These are phyloP conservation scores for Enteromius paludinosus DNA, from an alignment of 2,797 vertebrate genomes.

Conservation along the genomic window DNA sequence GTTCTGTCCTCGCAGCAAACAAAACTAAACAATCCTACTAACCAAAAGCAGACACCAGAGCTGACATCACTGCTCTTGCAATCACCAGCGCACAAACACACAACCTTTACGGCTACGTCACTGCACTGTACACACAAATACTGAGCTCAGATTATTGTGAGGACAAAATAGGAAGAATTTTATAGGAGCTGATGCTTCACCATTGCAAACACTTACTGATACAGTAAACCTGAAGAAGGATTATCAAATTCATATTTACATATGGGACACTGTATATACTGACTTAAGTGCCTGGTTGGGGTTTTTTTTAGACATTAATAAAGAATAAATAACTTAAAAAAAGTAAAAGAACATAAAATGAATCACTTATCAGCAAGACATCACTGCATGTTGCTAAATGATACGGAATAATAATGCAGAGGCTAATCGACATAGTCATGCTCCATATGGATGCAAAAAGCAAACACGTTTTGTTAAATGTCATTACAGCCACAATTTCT, in stretches of 20 bases:
- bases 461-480: conserved; percentile 20
- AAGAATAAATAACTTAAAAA: conserved; percentile 52
- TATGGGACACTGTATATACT: neutral
- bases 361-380: conserved; percentile 12
- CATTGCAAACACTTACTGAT: conserved; percentile 52
- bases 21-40: conserved; percentile 4
- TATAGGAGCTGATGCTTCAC: conserved; percentile 13
- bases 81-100: neutral
- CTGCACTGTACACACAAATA: conserved; percentile 12
- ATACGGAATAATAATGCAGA: neutral
- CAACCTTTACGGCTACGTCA: conserved; percentile 8
- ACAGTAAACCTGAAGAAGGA: conserved; percentile 48
- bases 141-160: conserved; percentile 14
- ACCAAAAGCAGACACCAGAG: conserved; percentile 3
- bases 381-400: neutral
- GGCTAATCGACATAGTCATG: neutral
- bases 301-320: conserved; percentile 31
- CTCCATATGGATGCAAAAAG: neutral
- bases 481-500: neutral
- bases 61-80: conserved; percentile 11
- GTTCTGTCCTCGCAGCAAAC: conserved; percentile 17
- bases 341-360: conserved; percentile 16
- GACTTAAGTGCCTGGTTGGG: conserved; percentile 53
- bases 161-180: neutral
- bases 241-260: conserved; percentile 51